Base-by-base conservation (phyloP, 2,797 vertebrate species). In the Tamandua tetradactyla region DNA sequence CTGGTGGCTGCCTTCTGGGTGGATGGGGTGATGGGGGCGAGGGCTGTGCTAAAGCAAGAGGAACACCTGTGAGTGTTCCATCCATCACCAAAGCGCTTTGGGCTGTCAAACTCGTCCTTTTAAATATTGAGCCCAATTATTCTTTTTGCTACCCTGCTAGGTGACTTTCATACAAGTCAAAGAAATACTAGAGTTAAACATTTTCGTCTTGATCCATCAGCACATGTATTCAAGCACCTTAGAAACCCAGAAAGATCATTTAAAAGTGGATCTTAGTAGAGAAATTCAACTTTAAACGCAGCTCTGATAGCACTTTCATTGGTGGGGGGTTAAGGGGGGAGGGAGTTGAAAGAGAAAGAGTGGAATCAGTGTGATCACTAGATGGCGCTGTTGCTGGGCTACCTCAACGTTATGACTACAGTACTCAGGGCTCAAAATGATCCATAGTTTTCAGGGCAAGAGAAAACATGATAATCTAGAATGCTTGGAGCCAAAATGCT, bases 321-420 rank as follows among this genome's bases (percentile, higher is more conserved):
- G 11, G 20, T 17, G 32, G 30, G 47, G 47, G 4, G 10, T 32
- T 47, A 47, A 47, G 17, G 7, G 17, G 59, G 42, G 69, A 12
- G 7, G 22, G 25, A 13, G 47, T 13, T 3, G 23, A 32, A 15
- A 23, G 37, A 52, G 37, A 52, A 22, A 59, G 14, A 72, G 23
- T 22, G 62, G 32, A 47, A 57, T n/a, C 11, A 4, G 1, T 27
- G 25, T 57, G 85, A 78, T 97, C 98, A 96, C 97, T 94, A 98
- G 98, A 97, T 98, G 98, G 98, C 98, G 97, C 97, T 98, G 93
- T 98, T 96, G 95, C 95, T 12, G 83, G 87, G 42, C 66, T 69
- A 83, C 94, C 59, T 49, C 15, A 40, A 87, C 79, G 47, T 83
- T 76, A 59, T 27, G 44, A 37, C 22, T 3, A 47, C 6, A 12